Conservation (phyloP, 2,888 invertebrate genomes). For the Temnothorax unifasciatus region DNA sequence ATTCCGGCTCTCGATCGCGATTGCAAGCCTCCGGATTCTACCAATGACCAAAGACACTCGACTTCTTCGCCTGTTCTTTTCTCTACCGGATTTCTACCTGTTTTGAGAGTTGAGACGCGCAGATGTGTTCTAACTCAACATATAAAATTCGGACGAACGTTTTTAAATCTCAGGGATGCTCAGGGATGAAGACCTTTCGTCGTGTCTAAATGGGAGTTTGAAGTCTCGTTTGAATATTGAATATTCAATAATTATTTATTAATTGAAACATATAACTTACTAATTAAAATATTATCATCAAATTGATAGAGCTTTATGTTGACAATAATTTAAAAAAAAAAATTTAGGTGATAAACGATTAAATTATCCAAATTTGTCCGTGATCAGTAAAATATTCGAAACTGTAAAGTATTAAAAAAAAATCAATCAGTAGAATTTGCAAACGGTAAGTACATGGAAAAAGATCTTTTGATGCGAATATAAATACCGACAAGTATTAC, state of each 20-base stretch:
- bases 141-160: background rate
- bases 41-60: background rate
- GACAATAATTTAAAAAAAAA: background rate
- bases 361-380: background rate
- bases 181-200: background rate
- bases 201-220: background rate
- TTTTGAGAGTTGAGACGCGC: background rate
- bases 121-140: too few species aligned
- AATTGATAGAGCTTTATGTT: background rate
- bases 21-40: background rate
- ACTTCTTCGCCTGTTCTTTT: background rate
- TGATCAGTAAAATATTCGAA: background rate
- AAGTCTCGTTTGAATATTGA: background rate
- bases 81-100: background rate
- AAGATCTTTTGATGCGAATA: background rate
- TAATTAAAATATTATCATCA: background rate
- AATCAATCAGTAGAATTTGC: background rate
- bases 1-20: conserved; percentile 36
- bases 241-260: background rate
- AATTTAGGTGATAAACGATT: background rate
- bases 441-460: background rate
- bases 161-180: background rate
- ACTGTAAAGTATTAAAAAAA: background rate
- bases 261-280: background rate
- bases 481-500: background rate